Conservation (phyloP, 2,888 invertebrate species). For the Andrena bucephala region DNA sequence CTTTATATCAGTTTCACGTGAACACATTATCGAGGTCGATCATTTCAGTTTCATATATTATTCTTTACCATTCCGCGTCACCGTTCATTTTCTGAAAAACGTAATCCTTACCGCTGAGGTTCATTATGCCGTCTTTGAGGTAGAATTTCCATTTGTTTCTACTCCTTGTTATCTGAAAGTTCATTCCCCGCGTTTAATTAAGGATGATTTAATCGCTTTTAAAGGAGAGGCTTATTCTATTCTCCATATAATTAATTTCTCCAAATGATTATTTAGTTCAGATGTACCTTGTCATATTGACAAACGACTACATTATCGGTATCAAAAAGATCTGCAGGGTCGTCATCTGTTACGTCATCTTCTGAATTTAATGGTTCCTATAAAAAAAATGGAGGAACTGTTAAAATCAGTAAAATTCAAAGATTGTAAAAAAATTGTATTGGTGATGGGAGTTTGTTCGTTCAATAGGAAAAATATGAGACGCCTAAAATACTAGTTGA, state of each 20-base stretch:
- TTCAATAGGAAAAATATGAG: too few relatives aligned
- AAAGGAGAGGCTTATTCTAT: slow-evolving; percentile 9
- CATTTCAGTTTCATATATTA: slow-evolving; percentile 51
- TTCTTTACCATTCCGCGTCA: slow-evolving; percentile 98
- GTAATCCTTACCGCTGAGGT: slow-evolving; percentile 98
- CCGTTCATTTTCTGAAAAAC: slow-evolving; percentile 99
- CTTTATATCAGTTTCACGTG: slow-evolving; percentile 52
- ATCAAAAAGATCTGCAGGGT: slow-evolving; percentile 97
- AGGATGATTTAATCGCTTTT: not conserved
- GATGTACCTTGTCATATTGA: slow-evolving; percentile 97
- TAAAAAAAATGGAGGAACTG: slow-evolving; percentile 41
- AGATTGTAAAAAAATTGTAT: not conserved
- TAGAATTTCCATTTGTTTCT: slow-evolving; percentile 99
- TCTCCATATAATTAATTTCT: not conserved
- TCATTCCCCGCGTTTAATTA: not conserved
- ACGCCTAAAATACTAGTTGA: not conserved
- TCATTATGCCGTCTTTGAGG: slow-evolving; percentile 99
- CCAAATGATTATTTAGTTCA: not conserved
- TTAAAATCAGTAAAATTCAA: not conserved
- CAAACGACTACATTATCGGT: slow-evolving; percentile 99
- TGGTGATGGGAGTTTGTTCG: too few relatives aligned
- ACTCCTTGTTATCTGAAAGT: slow-evolving; percentile 95
- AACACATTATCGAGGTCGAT: slow-evolving; percentile 57
- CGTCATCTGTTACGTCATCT: slow-evolving; percentile 99
- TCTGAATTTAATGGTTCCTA: slow-evolving; percentile 98